Conservation (phyloP, 2,797 vertebrate species). For the Mareca penelope region DNA sequence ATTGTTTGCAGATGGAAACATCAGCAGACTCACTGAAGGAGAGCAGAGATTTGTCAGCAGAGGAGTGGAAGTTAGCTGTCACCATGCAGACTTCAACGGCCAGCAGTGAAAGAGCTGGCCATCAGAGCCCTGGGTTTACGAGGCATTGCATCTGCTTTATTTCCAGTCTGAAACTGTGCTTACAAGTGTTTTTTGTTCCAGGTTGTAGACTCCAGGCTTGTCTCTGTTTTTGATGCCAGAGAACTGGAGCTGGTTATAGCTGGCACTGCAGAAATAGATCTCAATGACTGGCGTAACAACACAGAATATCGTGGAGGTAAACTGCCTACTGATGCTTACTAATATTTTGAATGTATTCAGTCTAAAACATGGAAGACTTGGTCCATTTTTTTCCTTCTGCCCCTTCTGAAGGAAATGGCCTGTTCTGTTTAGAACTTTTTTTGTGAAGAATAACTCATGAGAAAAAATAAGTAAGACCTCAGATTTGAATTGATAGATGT, state of each 20-base stretch:
- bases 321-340: conserved; percentile 19
- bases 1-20: neutral
- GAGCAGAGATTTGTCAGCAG: neutral
- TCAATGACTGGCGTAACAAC: conserved; percentile 93
- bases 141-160: neutral
- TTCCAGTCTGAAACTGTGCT: neutral
- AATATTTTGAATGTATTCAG: neutral
- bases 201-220: conserved; percentile 96
- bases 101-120: neutral
- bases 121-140: neutral
- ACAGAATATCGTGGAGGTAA: conserved; percentile 97
- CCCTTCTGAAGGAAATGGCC: neutral
- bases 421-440: neutral
- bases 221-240: conserved; percentile 98
- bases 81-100: neutral
- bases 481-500: neutral
- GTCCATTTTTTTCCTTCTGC: neutral
- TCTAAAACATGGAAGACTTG: neutral
- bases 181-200: conserved; percentile 71
- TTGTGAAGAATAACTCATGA: neutral
- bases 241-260: conserved; percentile 97
- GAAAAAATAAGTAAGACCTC: neutral
- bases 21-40: neutral
- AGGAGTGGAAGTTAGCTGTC: neutral
- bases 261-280: conserved; percentile 96